A percentile compares a stretch with the other conserved stretches of the same genome.
Evolutionary conservation across 2,113 vertebrate genomes (phyloP).

Genomic region (Dicentrarchus labrax): DNA sequence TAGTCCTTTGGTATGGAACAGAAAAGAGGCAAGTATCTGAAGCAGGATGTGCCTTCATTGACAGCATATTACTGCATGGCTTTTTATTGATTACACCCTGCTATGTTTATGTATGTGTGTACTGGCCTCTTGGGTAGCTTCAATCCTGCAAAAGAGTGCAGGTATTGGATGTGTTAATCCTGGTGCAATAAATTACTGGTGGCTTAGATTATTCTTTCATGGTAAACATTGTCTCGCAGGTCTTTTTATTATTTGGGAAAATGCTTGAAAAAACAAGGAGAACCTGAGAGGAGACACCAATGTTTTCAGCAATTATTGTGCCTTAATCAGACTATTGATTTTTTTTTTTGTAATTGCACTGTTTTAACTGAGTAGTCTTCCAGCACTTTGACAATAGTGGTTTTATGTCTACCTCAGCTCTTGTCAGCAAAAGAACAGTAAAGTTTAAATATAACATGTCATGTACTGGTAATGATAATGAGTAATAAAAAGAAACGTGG

Average conservation of each 20-base stretch:
- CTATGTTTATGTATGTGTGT: conserved; percentile 64
- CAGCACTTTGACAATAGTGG: conserved; percentile 49
- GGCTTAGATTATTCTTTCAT: conserved; percentile 48
- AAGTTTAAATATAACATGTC: conserved; percentile 31
- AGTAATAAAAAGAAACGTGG: neutral
- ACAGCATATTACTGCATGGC: conserved; percentile 51
- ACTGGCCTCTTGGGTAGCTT: conserved; percentile 50
- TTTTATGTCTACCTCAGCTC: conserved; percentile 73
- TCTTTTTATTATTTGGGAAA: conserved; percentile 51
- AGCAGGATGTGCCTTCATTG: conserved; percentile 66
- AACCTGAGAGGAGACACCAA: conserved; percentile 29
- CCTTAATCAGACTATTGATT: conserved; percentile 75
- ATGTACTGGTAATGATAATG: conserved; percentile 4
- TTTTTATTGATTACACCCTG: conserved; percentile 66
- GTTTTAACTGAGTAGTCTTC: conserved; percentile 62
- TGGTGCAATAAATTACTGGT: conserved; percentile 56
- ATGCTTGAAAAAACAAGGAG: conserved; percentile 42
- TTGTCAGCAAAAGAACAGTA: conserved; percentile 29
- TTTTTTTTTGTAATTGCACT: conserved; percentile 63
- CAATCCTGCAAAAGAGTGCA: conserved; percentile 49
- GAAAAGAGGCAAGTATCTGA: conserved; percentile 48
- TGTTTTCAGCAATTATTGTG: conserved; percentile 66
- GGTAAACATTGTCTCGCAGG: conserved; percentile 30
- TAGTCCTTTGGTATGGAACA: conserved; percentile 32
- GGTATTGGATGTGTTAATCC: conserved; percentile 46